Evolutionary conservation across 2,888 invertebrate genomes (phyloP), one percentile per base, ranked within the genome.

Genomic region (Steromphala cineraria): DNA sequence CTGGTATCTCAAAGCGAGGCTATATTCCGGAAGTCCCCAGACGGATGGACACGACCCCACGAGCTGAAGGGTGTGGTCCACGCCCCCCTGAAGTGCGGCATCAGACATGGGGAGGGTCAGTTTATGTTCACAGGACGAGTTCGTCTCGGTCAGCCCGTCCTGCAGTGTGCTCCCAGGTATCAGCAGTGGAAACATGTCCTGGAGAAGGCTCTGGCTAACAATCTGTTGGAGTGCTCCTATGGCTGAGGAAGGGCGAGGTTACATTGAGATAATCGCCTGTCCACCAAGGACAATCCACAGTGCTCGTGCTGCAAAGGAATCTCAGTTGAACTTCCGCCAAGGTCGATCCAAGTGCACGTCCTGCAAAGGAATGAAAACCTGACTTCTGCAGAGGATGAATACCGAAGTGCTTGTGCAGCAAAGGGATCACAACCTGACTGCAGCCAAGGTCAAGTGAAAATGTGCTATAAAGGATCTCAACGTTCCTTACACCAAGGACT

Each of bases 51-150:
- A 84, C 24, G 82, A 85, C 67, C 78, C 81, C 8, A 78, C 79
- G 36, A 82, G 79, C 84, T 89, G 10, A 82, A 83, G 21, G 91
- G 90, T 40, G 84, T 83, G 78, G 84, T 91, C 52, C 80, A 81
- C 7, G 86, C 87, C 7, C 89, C 89, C 15, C 78, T 80, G 24
- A 85, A 88, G 56, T 91, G 91, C 79, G 87, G 89, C 3, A 81
- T 89, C 21, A 74, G 75, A 10, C 84, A 82, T 21, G 88, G 89
- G 13, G 80, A 83, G 8, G 90, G 90, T 10, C 76, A 85, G 46
- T 90, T 90, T 79, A 84, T 91, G 2, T 86, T 91, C 82, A 89
- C 90, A 0, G 91, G 91, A 28, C 84, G 87, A 56, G 80, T 88
- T 40, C 83, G 90, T 7, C 85, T 91, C 17, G 90, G 89, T 21